Evolutionary conservation across 2,888 invertebrate genomes (phyloP).

Genomic region (Xestia ashworthii): DNA sequence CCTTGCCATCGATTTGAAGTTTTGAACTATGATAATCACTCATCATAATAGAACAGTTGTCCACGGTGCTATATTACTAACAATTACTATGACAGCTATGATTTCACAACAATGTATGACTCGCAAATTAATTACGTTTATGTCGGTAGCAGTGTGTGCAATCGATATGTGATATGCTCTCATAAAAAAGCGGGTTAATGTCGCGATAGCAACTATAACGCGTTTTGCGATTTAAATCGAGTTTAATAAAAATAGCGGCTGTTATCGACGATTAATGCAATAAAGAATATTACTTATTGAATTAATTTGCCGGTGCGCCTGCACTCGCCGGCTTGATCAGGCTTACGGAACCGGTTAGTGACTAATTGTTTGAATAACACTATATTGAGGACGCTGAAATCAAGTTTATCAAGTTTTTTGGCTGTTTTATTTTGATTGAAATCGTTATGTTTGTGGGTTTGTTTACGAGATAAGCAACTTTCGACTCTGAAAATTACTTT

Average conservation of each 20-base stretch:
- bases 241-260: conserved; percentile 18
- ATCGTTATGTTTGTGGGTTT: conserved; percentile 59
- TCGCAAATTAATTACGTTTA: conserved; percentile 16
- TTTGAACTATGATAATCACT: conserved; percentile 74
- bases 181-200: conserved; percentile 31
- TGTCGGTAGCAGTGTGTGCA: background rate
- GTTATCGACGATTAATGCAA: conserved; percentile 32
- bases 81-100: conserved; percentile 34
- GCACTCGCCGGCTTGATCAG: conserved; percentile 41
- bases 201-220: conserved; percentile 4
- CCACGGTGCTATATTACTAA: conserved; percentile 30
- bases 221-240: conserved; percentile 8
- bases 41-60: conserved; percentile 60
- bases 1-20: conserved; percentile 76
- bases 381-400: conserved; percentile 69
- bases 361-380: conserved; percentile 66
- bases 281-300: conserved; percentile 51
- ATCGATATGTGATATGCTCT: background rate
- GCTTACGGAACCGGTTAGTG: conserved; percentile 60
- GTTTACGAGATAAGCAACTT: conserved; percentile 56
- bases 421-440: conserved; percentile 57
- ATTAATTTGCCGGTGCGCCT: conserved; percentile 48
- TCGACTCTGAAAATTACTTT: conserved; percentile 26
- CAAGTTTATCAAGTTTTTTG: conserved; percentile 66
- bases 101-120: conserved; percentile 38